Percentiles rank a stretch among this genome's conserved stretches.
phyloP scores from a whole-genome alignment of 2,888 invertebrate species.

The Sialis fuliginosa region DNA sequence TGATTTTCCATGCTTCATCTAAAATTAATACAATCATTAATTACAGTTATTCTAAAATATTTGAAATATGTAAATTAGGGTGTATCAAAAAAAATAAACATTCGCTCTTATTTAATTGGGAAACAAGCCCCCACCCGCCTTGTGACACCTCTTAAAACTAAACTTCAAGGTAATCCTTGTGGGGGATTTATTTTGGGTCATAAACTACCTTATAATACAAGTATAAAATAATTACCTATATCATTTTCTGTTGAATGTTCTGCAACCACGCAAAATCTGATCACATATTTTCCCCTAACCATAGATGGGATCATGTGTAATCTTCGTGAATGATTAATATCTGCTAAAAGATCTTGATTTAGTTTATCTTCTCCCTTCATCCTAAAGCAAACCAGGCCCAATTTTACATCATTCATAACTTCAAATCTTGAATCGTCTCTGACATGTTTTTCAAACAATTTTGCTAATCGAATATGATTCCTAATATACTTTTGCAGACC shows the following conservation, averaged over 20 bases:
- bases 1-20: conserved; percentile 44
- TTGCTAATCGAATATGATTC: conserved; percentile 62
- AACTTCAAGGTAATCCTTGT: no score
- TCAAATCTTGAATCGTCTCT: conserved; percentile 53
- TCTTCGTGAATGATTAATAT: conserved; percentile 66
- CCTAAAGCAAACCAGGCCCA: conserved; percentile 66
- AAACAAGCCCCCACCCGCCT: no score
- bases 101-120: no score
- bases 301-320: conserved; percentile 76
- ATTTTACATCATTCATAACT: conserved; percentile 52
- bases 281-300: conserved; percentile 54
- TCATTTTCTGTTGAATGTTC: conserved; percentile 60
- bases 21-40: conserved; percentile 5
- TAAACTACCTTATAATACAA: no score
- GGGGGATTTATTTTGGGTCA: no score
- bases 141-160: no score
- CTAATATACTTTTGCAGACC: conserved; percentile 73
- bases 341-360: conserved; percentile 58
- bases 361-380: conserved; percentile 49
- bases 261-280: conserved; percentile 65
- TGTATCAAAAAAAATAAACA: no score
- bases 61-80: no score
- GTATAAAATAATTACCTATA: conserved; percentile 25
- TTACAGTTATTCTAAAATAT: not conserved
- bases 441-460: conserved; percentile 53